Evolutionary conservation across 2,113 vertebrate species (phyloP), one percentile per base, ranked within the genome.

Genomic region (Platycercus adscitus): DNA sequence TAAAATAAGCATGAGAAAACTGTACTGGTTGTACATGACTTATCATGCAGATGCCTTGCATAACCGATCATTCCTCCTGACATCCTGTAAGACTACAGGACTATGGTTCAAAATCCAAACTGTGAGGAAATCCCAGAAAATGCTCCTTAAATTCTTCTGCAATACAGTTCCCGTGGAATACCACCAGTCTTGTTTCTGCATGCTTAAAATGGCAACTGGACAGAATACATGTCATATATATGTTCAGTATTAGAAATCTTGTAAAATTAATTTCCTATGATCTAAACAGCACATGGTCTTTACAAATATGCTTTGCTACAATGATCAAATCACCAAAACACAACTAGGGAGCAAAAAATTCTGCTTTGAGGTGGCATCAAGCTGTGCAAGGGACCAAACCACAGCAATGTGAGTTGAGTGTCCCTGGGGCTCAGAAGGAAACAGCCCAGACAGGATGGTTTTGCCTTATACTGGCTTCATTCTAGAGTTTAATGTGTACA

Each of bases 361-460:
- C 39, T 55, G 37, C 9, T 1, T 14, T 2, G 11, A 79, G 56
- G 20, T 5, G 26, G 49, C 29, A 29, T 53, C 17, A 18, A 6
- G 21, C 56, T 21, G 69, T 4, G 1, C 41, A 58, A 75, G 12
- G 29, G 73, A 53, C 56, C 65, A 53, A n/a, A 44, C 13, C 43
- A n/a, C 50, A 11, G 47, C 43, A 83, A 29, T 1, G 0, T 29
- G 61, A 85, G 46, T 29, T 17, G 31, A 8, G 31, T 2, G 14
- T 61, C 33, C 15, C 21, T 10, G 24, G 23, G 21, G 7, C 41
- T 65, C 35, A 23, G 44, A 26, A 69, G 52, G 90, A 64, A 78
- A 58, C 0, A 0, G 33, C 20, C 7, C 61, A 26, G n/a, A 47
- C 1, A 0, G 11, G 21, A 21, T 16, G 37, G 46, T 17, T 87